Percentiles rank a stretch among this genome's conserved stretches.
Evolutionary conservation across 2,113 vertebrate species (phyloP).

Genomic region (Pseudolaguvia tuberculata): DNA sequence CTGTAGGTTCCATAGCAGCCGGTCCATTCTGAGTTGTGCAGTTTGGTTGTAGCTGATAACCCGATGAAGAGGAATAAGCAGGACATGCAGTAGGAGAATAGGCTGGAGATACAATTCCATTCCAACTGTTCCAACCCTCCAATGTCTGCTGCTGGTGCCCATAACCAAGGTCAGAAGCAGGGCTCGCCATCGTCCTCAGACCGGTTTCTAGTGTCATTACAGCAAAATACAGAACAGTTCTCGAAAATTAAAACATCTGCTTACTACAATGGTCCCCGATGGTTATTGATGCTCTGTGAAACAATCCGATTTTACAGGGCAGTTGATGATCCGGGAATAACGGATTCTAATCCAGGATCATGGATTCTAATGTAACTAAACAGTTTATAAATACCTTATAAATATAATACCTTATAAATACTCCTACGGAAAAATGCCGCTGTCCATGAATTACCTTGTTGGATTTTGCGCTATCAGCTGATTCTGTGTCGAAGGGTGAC

Average conservation of each 20-base stretch:
- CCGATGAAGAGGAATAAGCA: conserved; percentile 4
- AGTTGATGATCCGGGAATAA: background rate
- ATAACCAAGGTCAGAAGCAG: conserved; percentile 53
- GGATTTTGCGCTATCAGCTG: conserved; percentile 20
- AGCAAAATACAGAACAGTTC: background rate
- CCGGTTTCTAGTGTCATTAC: conserved; percentile 7
- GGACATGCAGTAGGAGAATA: conserved; percentile 18
- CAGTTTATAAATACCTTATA: background rate
- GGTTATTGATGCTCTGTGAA: background rate
- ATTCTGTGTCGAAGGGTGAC: background rate
- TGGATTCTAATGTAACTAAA: background rate
- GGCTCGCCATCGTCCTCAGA: conserved; percentile 59
- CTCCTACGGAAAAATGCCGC: background rate
- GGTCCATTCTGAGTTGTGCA: conserved; percentile 14
- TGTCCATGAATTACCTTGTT: conserved; percentile 17
- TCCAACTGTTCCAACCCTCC: conserved; percentile 55
- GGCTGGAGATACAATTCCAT: conserved; percentile 19
- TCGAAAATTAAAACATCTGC: background rate
- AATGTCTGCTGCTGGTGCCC: conserved; percentile 46
- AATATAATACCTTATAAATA: background rate
- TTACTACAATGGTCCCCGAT: background rate
- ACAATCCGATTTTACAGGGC: background rate
- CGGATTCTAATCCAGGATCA: background rate
- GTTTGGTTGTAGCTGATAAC: conserved; percentile 24
- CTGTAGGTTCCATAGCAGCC: conserved; percentile 13